phyloP scores from a whole-genome alignment of 2,797 vertebrate species.

The Podarcis lilfordi region DNA sequence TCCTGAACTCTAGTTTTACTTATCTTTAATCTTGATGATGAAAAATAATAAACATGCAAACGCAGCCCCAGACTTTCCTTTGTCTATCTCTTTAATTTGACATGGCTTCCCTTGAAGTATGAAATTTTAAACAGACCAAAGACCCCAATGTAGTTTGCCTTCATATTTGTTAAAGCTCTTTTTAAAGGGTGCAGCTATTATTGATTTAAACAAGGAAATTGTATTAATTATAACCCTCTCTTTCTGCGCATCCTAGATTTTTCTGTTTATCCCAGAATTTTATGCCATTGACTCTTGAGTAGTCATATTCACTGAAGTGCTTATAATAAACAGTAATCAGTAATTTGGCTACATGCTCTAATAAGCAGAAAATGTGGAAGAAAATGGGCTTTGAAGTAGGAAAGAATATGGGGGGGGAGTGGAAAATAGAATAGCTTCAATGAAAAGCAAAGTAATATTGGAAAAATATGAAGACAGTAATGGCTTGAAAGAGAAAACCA shows the following conservation, averaged over 20 bases:
- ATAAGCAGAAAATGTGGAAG: constrained; percentile 7
- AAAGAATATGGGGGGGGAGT: not conserved
- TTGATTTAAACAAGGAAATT: constrained; percentile 32
- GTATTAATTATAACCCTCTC: constrained; percentile 25
- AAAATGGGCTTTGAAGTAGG: constrained; percentile 8
- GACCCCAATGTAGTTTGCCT: constrained; percentile 18
- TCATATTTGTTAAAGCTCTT: constrained; percentile 29
- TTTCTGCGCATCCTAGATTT: constrained; percentile 8
- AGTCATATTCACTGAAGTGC: constrained; percentile 28
- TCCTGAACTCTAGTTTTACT: not conserved
- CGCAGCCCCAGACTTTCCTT: not conserved
- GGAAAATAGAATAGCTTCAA: not conserved
- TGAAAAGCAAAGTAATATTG: constrained; percentile 5
- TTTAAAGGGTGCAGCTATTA: constrained; percentile 16
- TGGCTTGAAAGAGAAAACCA: not conserved
- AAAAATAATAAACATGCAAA: not conserved
- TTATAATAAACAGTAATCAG: constrained; percentile 34
- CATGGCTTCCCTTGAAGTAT: not conserved
- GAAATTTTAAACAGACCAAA: constrained; percentile 1
- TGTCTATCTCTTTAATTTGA: not conserved
- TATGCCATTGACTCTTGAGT: constrained; percentile 19
- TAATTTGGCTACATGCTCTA: constrained; percentile 13
- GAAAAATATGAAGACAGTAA: not conserved
- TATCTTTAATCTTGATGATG: not conserved
- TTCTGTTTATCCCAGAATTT: not conserved